These are phyloP conservation scores for Athene noctua DNA, from an alignment of 2,113 vertebrate species.

Conservation along the genomic window DNA sequence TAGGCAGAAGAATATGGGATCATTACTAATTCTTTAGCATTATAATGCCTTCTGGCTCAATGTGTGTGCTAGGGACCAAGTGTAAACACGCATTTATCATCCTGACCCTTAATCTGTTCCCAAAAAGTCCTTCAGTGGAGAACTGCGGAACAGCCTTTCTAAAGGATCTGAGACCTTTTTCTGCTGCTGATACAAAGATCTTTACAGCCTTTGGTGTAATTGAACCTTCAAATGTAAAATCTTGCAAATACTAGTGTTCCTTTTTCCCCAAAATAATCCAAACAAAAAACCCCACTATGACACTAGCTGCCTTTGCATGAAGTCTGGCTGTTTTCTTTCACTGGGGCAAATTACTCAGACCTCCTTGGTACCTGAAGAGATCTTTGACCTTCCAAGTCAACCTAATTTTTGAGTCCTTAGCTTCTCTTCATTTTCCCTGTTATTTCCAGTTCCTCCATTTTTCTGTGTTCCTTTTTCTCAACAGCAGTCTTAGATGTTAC, in stretches of 20 bases:
- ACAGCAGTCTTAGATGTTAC: background rate
- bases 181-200: background rate
- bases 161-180: background rate
- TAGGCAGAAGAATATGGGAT: background rate
- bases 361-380: background rate
- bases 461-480: background rate
- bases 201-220: background rate
- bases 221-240: background rate
- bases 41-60: constrained; percentile 21
- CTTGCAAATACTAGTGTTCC: background rate
- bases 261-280: background rate
- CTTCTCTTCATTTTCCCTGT: background rate
- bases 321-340: background rate
- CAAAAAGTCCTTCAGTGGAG: background rate
- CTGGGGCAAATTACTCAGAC: background rate
- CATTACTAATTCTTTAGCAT: constrained; percentile 37
- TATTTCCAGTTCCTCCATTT: background rate
- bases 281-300: background rate
- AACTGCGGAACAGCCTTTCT: background rate
- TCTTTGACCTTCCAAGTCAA: background rate
- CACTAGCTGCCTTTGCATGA: background rate
- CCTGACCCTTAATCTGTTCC: background rate
- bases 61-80: background rate
- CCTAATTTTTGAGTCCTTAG: background rate
- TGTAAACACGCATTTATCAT: constrained; percentile 34